A percentile compares a stretch with the other conserved stretches of the same genome.
phyloP scores from a whole-genome alignment of 2,797 vertebrate species.

The Fistularia tabacaria region DNA sequence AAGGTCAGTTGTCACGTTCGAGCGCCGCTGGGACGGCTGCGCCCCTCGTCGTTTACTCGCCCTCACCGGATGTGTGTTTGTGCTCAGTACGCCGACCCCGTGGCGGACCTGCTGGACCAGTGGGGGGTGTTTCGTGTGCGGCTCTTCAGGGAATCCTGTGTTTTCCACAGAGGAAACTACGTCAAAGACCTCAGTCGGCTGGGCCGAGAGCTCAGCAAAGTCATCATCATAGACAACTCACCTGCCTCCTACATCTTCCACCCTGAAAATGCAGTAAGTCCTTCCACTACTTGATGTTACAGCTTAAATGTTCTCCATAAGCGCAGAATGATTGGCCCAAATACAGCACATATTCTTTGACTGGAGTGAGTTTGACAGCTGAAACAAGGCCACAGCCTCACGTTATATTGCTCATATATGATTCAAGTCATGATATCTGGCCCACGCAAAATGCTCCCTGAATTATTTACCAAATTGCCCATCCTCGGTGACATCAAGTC shows the following conservation, averaged over 20 bases:
- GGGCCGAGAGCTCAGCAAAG: slow-evolving; percentile 91
- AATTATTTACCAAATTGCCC: too few species aligned
- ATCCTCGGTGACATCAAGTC: too few species aligned
- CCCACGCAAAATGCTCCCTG: too few species aligned
- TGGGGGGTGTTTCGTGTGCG: slow-evolving; percentile 94
- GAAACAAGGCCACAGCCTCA: too few species aligned
- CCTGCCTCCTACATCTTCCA: slow-evolving; percentile 99
- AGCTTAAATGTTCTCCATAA: neutral
- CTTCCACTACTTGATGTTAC: neutral
- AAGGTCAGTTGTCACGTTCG: slow-evolving; percentile 76
- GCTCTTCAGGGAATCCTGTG: slow-evolving; percentile 98
- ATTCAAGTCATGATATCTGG: too few species aligned
- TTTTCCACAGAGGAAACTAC: slow-evolving; percentile 98
- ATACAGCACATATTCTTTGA: too few species aligned
- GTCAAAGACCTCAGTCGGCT: slow-evolving; percentile 98
- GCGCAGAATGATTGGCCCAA: too few species aligned
- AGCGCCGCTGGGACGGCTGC: neutral
- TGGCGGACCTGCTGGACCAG: slow-evolving; percentile 94
- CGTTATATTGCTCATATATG: too few species aligned
- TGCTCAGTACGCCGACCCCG: slow-evolving; percentile 92
- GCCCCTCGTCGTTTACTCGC: neutral
- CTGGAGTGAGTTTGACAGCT: too few species aligned
- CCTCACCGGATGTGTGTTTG: neutral
- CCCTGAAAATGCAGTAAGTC: slow-evolving; percentile 94
- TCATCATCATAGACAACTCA: slow-evolving; percentile 98